phyloP scores from a whole-genome alignment of 2,888 invertebrate species.

The Philopedon plagiatum region DNA sequence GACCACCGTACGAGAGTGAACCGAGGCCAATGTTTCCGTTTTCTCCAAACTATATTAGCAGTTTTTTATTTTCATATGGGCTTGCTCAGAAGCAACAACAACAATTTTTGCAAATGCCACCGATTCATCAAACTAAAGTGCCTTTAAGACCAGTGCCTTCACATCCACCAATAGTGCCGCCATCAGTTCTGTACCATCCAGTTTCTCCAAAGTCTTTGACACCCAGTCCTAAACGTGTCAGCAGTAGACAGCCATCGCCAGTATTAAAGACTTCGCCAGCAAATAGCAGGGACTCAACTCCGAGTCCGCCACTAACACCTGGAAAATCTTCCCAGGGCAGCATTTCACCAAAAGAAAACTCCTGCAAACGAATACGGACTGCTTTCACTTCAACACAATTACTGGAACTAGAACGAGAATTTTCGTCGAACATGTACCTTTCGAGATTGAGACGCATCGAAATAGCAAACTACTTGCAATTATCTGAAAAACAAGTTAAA shows the following conservation, averaged over 20 bases:
- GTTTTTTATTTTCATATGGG: slow-evolving; percentile 76
- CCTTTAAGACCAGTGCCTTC: slow-evolving; percentile 65
- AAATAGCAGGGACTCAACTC: slow-evolving; percentile 72
- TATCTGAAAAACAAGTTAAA: slow-evolving; percentile 96
- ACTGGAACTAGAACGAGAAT: slow-evolving; percentile 90
- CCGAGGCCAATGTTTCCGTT: slow-evolving; percentile 74
- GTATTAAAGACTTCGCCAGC: slow-evolving; percentile 53
- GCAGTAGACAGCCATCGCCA: slow-evolving; percentile 53
- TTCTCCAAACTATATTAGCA: slow-evolving; percentile 76
- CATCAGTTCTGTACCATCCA: slow-evolving; percentile 35
- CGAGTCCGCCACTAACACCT: slow-evolving; percentile 69
- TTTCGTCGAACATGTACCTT: slow-evolving; percentile 91
- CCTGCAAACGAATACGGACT: slow-evolving; percentile 91
- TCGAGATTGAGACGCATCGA: slow-evolving; percentile 91
- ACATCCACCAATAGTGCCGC: slow-evolving; percentile 55
- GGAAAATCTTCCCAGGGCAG: slow-evolving; percentile 70
- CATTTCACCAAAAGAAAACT: slow-evolving; percentile 66
- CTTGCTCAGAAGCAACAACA: slow-evolving; percentile 74
- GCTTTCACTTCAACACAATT: slow-evolving; percentile 94
- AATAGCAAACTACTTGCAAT: slow-evolving; percentile 88
- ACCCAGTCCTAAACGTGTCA: slow-evolving; percentile 52
- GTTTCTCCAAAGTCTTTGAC: slow-evolving; percentile 18
- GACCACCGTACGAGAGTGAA: slow-evolving; percentile 63
- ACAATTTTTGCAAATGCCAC: slow-evolving; percentile 63
- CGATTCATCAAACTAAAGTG: slow-evolving; percentile 49